Conservation (phyloP, 2,113 vertebrate species). For the Dermatemys mawii region DNA sequence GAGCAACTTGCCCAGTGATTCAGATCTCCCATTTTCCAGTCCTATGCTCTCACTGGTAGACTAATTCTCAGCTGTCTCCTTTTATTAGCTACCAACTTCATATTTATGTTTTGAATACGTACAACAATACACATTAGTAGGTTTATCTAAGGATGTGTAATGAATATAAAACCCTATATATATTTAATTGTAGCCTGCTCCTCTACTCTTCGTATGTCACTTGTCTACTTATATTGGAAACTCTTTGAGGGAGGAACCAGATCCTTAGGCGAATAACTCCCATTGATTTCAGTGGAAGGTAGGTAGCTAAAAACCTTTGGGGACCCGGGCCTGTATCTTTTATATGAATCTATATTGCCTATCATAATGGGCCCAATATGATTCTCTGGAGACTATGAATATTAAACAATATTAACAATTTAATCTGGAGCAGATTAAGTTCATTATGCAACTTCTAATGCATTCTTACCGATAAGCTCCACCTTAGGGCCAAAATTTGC, state of each 20-base stretch:
- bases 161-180: not conserved
- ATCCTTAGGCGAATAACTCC: not conserved
- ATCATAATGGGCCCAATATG: not conserved
- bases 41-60: accelerated
- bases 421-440: not conserved
- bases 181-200: not conserved
- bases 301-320: not conserved
- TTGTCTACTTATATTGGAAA: not conserved
- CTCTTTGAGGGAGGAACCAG: not conserved
- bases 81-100: not conserved
- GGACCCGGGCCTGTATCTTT: not conserved
- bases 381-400: not conserved
- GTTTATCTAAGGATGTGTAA: not conserved
- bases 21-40: accelerated
- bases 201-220: not conserved
- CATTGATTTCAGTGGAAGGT: not conserved
- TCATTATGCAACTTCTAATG: not conserved
- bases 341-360: not conserved
- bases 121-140: not conserved
- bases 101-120: not conserved
- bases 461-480: not conserved
- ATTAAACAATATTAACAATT: not conserved
- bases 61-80: not conserved
- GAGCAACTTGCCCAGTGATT: not conserved
- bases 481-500: not conserved